These are phyloP conservation scores for Parasteatoda lunata DNA, from an alignment of 2,888 invertebrate species.

Conservation along the genomic window DNA sequence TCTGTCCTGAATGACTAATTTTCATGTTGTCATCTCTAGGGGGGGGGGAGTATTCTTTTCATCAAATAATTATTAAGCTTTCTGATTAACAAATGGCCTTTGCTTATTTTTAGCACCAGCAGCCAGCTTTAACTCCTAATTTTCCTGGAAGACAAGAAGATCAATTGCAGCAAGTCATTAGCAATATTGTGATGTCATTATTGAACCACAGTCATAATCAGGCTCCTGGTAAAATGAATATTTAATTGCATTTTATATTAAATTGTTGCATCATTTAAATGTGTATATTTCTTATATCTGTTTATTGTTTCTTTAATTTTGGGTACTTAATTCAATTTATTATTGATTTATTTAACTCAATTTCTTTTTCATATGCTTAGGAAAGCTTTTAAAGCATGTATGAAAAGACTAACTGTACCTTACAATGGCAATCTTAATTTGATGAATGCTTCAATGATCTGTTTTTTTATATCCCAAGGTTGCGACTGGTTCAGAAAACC, in stretches of 20 bases:
- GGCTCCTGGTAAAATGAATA: conserved; percentile 19
- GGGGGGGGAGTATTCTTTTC: not conserved
- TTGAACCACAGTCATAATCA: conserved; percentile 39
- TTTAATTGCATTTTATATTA: no score
- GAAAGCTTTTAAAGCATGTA: no score
- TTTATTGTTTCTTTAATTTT: not conserved
- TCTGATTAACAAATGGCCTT: no score
- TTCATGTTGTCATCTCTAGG: not conserved
- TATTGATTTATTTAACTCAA: no score
- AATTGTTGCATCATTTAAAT: not conserved
- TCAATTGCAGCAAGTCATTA: conserved; percentile 51
- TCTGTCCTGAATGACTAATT: not conserved
- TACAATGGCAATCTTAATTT: no score
- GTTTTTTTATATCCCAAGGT: no score
- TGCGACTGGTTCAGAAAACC: no score
- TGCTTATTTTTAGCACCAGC: not conserved
- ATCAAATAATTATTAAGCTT: not conserved
- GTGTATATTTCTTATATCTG: not conserved
- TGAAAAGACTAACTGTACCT: no score
- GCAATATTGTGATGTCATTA: conserved; percentile 53
- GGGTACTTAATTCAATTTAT: no score
- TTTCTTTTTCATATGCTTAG: no score
- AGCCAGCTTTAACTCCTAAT: conserved; percentile 48
- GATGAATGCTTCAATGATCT: no score
- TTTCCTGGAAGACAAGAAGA: conserved; percentile 56